Base-by-base conservation (phyloP, 2,888 invertebrate species). In the Monopis laevigella region DNA sequence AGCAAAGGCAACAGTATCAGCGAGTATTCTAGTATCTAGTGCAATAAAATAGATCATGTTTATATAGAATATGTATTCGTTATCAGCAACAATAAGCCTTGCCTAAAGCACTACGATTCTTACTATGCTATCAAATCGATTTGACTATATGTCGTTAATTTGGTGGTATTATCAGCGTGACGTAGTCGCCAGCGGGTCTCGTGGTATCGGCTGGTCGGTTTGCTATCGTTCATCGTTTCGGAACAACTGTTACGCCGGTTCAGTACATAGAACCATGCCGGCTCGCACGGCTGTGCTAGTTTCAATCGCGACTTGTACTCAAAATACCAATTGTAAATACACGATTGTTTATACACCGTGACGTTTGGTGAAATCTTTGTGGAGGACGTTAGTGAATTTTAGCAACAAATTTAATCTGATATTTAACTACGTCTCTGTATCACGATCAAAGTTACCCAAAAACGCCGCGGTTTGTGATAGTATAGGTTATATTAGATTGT, bases 191-290 rank as follows among this genome's bases (percentile, higher is more conserved):
- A 65, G 50, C 50, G 50, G 48, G 52, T 63, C 40, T 58, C 65
- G 62, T 68, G 65, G 77, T 77, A 71, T 55, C 54, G 59, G 72
- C 30, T 50, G 53, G 51, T 62, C 66, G 74, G 74, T 32, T 32
- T 62, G 68, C 74, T 78, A 78, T 77, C 78, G 74, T 75, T 65
- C 75, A 74, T 61, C 70, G 66, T 63, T 36, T 36, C 21, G 36
- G 36, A 36, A 10, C 34, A 29, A 32, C 16, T 32, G 17, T 32
- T 36, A 8, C 36, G 34, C 7, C 12, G 7, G 21, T 17, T 36
- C 36, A 36, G 36, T 36, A 13, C 21, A 12, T 36, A 21, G 12
- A 21, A 21, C 16, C 19, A 36, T 21, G 36, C 21, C 21, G 21
- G 7, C 13, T 10, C 14, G 21, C 21, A 21, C 36, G 36, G 36